Conservation (phyloP, 2,113 vertebrate genomes). For the Pedionomus torquatus region DNA sequence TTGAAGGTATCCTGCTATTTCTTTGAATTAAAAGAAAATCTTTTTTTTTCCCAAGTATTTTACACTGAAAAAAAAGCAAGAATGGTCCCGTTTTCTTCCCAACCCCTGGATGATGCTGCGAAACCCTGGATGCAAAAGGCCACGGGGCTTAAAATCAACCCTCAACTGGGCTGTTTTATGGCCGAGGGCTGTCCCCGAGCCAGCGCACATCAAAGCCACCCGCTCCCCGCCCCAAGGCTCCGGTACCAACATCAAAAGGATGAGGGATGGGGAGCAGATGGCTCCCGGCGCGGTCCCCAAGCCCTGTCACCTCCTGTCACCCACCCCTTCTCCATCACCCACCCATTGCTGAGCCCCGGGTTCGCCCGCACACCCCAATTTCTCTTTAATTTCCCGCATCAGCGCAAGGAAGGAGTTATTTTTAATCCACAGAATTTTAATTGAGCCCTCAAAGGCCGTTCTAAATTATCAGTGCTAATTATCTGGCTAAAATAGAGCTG, state of each 20-base stretch:
- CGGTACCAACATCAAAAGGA: background rate
- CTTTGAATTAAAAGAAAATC: background rate
- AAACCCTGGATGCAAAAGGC: background rate
- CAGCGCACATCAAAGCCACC: background rate
- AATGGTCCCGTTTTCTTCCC: background rate
- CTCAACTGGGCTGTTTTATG: background rate
- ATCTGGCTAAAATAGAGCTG: background rate
- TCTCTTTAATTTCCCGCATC: background rate
- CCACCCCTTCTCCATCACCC: background rate
- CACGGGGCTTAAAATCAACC: background rate
- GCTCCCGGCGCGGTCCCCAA: background rate
- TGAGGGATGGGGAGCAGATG: slow-evolving; percentile 28
- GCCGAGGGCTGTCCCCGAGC: background rate
- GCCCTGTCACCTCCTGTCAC: too few species aligned
- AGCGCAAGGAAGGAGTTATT: background rate
- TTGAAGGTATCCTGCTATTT: background rate
- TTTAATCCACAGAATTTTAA: background rate
- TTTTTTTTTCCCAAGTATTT: rapidly evolving
- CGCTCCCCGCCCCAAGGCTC: background rate
- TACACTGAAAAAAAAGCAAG: background rate
- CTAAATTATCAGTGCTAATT: background rate
- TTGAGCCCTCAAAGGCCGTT: background rate
- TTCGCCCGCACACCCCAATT: background rate
- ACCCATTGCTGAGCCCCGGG: too few species aligned
- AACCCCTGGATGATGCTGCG: background rate